Evolutionary conservation across 1,140 invertebrate species (phyloP), one percentile per base, ranked within the genome.

Genomic region (Halictus rubicundus): DNA sequence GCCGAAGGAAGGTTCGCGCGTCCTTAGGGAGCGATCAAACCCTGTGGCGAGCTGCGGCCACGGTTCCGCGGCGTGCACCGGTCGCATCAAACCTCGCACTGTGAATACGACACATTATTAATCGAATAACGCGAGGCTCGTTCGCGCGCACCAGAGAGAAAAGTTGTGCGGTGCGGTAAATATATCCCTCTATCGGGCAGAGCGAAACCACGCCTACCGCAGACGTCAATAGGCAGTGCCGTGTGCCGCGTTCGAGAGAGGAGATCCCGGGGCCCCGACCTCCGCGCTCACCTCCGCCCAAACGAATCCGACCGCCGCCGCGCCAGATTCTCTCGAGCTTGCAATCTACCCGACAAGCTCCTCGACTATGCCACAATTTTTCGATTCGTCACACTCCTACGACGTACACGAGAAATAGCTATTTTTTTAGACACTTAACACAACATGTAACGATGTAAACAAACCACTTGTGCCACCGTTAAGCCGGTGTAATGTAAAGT

Each of bases 161-260:
- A 89, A 90, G 85, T 87, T 83, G 86, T 88, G 85, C 83, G 60
- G 88, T 88, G 89, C 83, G 88, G 89, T 91, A 90, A 91, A 90
- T 91, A 90, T 90, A 91, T 91, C 90, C 88, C 90, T 91, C 89
- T 90, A 90, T 90, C 90, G 87, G 87, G 69, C 83, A 72, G 46
- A 76, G 39, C 59, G 75, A 89, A 75, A 75, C 88, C 90, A 90
- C 90, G 89, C 90, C 90, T 87, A 90, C 90, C 74, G 83, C 78
- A 86, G 88, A 91, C 90, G 90, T 91, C 90, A 91, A 91, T 91
- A 91, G 89, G 87, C 90, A 91, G 89, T 87, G 87, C 88, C 90
- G 90, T 91, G 86, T 57, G 66, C 72, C 23, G 59, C 63, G 49
- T 8, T 25, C 16, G 16, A n/a, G 10, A 49, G 63, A 42, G 49